A percentile compares a stretch with the other conserved stretches of the same genome.
Conservation (phyloP, 2,888 invertebrate genomes). For the Thalpophila matura region DNA sequence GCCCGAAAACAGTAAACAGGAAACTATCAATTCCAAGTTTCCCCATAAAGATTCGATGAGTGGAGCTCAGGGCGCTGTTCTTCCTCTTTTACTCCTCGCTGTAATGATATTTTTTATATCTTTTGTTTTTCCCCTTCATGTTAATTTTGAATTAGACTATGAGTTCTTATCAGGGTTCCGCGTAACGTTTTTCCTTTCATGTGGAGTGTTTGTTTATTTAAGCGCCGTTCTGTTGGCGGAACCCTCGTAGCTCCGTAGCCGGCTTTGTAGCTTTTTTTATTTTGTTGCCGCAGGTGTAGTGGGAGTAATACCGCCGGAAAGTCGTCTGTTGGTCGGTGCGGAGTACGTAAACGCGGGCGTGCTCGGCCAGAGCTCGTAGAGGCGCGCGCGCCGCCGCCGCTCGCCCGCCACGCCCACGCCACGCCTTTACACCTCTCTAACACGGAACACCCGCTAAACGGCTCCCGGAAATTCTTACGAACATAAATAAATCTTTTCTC, state of each 20-base stretch:
- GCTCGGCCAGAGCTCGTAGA: slow-evolving; percentile 89
- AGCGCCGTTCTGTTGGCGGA: slow-evolving; percentile 78
- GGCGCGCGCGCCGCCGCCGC: slow-evolving; percentile 69
- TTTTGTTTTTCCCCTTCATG: slow-evolving; percentile 75
- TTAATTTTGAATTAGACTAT: slow-evolving; percentile 74
- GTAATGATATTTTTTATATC: slow-evolving; percentile 75
- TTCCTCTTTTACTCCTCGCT: slow-evolving; percentile 74
- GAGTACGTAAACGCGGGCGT: slow-evolving; percentile 91
- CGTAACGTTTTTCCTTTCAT: slow-evolving; percentile 68
- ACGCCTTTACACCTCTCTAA: slow-evolving; percentile 76
- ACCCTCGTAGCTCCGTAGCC: slow-evolving; percentile 80
- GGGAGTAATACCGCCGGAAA: slow-evolving; percentile 92
- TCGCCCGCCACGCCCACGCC: slow-evolving; percentile 67
- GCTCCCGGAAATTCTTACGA: slow-evolving; percentile 85
- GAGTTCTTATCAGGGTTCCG: slow-evolving; percentile 69
- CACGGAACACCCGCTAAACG: slow-evolving; percentile 84
- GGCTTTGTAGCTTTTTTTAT: slow-evolving; percentile 89
- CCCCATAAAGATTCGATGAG: slow-evolving; percentile 85
- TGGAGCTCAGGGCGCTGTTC: slow-evolving; percentile 76
- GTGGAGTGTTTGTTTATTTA: slow-evolving; percentile 77
- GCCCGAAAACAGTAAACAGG: slow-evolving; percentile 84
- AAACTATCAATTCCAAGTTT: slow-evolving; percentile 87
- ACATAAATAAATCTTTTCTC: slow-evolving; percentile 87
- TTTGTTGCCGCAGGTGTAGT: slow-evolving; percentile 92
- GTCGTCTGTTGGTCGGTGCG: slow-evolving; percentile 91